Evolutionary conservation across 2,113 vertebrate genomes (phyloP), one percentile per base, ranked within the genome.

Genomic region (Myiopsitta monachus): DNA sequence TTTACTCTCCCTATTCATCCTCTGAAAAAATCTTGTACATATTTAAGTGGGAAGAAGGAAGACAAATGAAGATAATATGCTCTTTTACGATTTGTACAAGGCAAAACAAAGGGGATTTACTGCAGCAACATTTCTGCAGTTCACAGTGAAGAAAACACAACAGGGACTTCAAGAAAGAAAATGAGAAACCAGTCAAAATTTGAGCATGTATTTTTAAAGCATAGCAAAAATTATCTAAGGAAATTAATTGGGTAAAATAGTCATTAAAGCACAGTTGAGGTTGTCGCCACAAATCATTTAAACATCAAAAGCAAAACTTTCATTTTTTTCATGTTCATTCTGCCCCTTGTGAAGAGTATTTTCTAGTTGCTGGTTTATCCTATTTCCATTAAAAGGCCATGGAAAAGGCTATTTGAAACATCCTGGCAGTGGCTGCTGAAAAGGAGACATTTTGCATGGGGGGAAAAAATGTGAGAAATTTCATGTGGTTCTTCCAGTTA

Each of bases 51-150:
- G 52, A 92, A 90, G 54, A 80, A 86, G 43, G 54, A 95, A 97
- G 92, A 95, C 70, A 93, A 90, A 96, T 95, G 75, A 96, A 92
- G 72, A 96, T 88, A 93, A 94, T 97, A 93, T 63, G 86, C 49
- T 41, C 31, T 88, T 96, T 92, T 95, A 96, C 0, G 6, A 83
- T 91, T 91, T 10, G 16, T 83, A 59, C 46, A 83, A 77, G 18
- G 41, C 67, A 93, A 95, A 95, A 88, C 57, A 86, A 94, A 83
- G 74, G 6, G 54, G 87, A 90, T 97, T 96, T 94, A 94, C 82
- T 90, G 46, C n/a, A 36, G n/a, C 17, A 85, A 83, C 21, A 1
- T 59, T 94, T 94, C 31, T 83, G 47, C 31, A 11, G 28, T 62
- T 91, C 75, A 62, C 16, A 52, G 10, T 59, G 12, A 54, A 51